These are phyloP conservation scores for Leistus spinibarbis DNA, from an alignment of 2,888 invertebrate genomes.

Conservation along the genomic window DNA sequence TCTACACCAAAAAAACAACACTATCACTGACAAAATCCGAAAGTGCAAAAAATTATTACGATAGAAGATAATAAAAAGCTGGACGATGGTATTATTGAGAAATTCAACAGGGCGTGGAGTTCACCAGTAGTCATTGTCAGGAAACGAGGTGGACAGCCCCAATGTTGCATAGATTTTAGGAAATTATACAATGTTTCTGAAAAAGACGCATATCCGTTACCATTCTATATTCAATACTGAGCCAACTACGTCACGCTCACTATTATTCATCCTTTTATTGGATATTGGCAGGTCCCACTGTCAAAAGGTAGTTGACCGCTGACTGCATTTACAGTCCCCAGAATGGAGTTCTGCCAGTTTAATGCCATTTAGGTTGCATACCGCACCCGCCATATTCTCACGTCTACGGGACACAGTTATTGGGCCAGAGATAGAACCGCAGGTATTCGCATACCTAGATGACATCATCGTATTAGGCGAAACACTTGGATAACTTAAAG, in stretches of 20 bases:
- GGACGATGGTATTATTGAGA: background rate
- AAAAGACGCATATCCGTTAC: background rate
- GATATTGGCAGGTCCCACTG: background rate
- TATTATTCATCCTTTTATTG: background rate
- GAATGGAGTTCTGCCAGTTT: background rate
- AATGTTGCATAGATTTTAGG: background rate
- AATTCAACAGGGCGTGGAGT: background rate
- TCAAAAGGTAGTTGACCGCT: background rate
- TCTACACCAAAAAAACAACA: too few relatives aligned
- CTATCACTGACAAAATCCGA: too few relatives aligned
- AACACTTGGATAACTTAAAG: too few relatives aligned
- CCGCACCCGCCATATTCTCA: background rate
- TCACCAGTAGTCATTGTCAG: background rate
- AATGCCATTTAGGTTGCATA: background rate
- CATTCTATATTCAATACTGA: too few relatives aligned
- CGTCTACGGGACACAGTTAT: background rate
- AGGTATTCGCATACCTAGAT: too few relatives aligned
- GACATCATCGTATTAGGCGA: too few relatives aligned
- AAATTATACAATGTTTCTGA: background rate
- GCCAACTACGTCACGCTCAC: background rate
- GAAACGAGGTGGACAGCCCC: background rate
- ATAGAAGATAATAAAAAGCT: constrained; percentile 8
- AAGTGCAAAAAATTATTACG: too few relatives aligned
- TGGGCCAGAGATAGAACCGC: background rate
- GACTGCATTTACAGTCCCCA: background rate